These are phyloP conservation scores for Lanius collurio DNA, from an alignment of 2,113 vertebrate genomes.

Conservation along the genomic window DNA sequence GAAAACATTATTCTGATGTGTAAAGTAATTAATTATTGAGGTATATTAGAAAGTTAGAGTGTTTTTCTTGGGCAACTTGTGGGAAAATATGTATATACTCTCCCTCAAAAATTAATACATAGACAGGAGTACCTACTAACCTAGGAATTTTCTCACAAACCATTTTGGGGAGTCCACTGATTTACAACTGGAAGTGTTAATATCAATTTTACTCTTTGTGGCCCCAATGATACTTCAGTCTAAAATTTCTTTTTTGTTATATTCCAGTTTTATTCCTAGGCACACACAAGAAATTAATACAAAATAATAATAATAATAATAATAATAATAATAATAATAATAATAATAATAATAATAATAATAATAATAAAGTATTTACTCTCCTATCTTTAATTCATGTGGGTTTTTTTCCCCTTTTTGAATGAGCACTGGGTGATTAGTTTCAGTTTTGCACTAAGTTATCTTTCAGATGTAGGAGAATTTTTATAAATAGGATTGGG, in stretches of 20 bases:
- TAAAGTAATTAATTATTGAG: not conserved
- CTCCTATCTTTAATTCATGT: not conserved
- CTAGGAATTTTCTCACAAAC: not conserved
- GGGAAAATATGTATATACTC: not conserved
- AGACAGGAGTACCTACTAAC: not conserved
- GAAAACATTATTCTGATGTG: not conserved
- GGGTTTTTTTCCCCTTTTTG: fast-evolving
- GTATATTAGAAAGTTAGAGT: not conserved
- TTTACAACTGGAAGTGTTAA: not conserved
- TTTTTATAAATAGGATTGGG: not conserved
- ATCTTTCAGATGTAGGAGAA: not conserved
- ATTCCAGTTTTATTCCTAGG: not conserved
- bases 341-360: too few relatives aligned
- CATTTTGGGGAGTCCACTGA: not conserved
- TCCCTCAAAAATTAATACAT: not conserved
- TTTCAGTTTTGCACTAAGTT: not conserved
- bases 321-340: too few relatives aligned
- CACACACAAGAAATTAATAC: not conserved
- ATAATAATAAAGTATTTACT: not conserved
- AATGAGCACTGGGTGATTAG: not conserved
- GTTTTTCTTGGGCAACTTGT: not conserved
- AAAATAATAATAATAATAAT: too few relatives aligned
- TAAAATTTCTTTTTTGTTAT: not conserved
- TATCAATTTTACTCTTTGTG: not conserved
- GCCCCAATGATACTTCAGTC: not conserved